Evolutionary conservation across 1,140 invertebrate genomes (phyloP).

Genomic region (Marisa cornuarietis): DNA sequence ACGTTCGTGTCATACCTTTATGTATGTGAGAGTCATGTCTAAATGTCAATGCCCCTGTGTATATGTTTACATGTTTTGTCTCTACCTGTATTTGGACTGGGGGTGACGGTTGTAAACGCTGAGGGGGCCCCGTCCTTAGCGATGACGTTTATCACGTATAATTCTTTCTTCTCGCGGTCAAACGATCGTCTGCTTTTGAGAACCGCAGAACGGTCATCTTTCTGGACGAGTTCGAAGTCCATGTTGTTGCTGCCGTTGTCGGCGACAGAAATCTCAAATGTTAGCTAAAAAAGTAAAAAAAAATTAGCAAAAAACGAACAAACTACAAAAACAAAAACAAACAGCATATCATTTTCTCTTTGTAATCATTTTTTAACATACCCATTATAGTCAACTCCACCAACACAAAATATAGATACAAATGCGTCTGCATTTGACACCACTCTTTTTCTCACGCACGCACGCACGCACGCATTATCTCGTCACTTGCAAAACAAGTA

Average conservation of each 20-base stretch:
- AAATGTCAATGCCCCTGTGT: no score
- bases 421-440: background rate
- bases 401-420: background rate
- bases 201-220: conserved; percentile 38
- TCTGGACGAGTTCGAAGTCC: conserved; percentile 34
- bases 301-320: background rate
- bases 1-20: no score
- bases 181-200: conserved; percentile 49
- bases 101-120: conserved; percentile 39
- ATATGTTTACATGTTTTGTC: background rate
- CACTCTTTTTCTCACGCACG: background rate
- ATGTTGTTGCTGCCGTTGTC: conserved; percentile 38
- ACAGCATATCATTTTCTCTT: no score
- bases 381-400: background rate
- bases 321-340: no score
- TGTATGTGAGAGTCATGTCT: no score
- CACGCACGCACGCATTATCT: background rate
- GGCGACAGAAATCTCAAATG: conserved; percentile 36
- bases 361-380: no score
- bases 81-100: conserved; percentile 49
- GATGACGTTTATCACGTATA: conserved; percentile 46
- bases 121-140: conserved; percentile 49
- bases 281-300: background rate
- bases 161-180: conserved; percentile 45
- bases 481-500: background rate